Evolutionary conservation across 2,113 vertebrate genomes (phyloP).

Genomic region (Arothron firmamentum): DNA sequence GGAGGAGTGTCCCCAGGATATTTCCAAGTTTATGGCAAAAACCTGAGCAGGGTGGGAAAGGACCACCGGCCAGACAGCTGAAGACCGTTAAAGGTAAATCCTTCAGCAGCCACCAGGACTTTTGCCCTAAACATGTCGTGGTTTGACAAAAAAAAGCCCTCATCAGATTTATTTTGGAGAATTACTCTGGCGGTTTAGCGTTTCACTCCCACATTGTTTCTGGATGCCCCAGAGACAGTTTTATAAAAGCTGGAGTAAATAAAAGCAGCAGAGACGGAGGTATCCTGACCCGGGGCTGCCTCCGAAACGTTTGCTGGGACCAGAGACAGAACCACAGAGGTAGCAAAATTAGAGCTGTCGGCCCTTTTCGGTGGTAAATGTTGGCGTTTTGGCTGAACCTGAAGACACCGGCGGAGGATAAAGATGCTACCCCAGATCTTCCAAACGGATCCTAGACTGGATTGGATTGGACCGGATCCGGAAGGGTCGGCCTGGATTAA

Average conservation of each 20-base stretch:
- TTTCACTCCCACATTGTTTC: not conserved
- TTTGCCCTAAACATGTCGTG: not conserved
- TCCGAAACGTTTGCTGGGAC: no score
- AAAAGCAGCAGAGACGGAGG: not conserved
- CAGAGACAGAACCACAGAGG: no score
- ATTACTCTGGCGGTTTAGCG: not conserved
- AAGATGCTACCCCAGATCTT: no score
- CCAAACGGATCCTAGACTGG: no score
- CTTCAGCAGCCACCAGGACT: not conserved
- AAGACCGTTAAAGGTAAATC: not conserved
- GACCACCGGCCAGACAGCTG: not conserved
- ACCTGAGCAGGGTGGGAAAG: not conserved
- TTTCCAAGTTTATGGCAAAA: conserved; percentile 4
- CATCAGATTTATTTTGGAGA: not conserved
- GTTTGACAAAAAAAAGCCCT: not conserved
- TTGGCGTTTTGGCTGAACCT: no score
- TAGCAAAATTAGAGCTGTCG: no score
- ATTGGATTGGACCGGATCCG: no score
- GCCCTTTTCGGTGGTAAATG: no score
- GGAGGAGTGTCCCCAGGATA: not conserved
- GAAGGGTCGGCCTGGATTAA: no score
- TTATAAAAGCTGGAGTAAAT: not conserved
- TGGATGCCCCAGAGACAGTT: not conserved
- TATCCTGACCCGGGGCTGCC: no score
- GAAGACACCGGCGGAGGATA: no score